Evolutionary conservation across 1,140 invertebrate genomes (phyloP), one percentile per base, ranked within the genome.

Genomic region (Sogatella furcifera): DNA sequence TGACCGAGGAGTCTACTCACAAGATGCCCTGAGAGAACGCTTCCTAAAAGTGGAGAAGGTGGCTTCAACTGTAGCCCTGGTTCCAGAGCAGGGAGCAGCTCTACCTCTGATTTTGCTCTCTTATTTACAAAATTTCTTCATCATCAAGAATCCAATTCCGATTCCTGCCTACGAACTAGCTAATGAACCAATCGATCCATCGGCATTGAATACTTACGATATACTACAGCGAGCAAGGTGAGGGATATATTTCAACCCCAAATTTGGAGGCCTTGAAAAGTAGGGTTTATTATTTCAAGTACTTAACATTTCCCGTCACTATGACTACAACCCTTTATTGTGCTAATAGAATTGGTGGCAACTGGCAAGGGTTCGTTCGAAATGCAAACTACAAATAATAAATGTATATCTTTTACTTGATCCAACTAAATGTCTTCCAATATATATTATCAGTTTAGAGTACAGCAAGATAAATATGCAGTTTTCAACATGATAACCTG

Each of bases 171-270:
- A 77, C 19, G 87, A 90, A 70, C 70, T 89, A 44, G 78, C 83
- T 17, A 83, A 90, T 70, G 75, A 83, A 62, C 80, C 82, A 9
- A 80, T 84, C 54, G 83, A 90, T 65, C 80, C 84, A 72, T 75
- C 79, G 55, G 71, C 81, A 69, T 73, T 90, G 72, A 85, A 88
- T 72, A 94, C 91, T 5, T 92, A 88, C 72, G 89, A 92, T 59
- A 86, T 97, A 61, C 78, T 97, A 22, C 83, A 89, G 63, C 80
- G 92, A 72, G 91, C 91, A 3, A 86, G 87, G 84, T 91, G 77
- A 74, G 66, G 64, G 10, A 41, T 28, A 28, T 28, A 28, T 4
- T 28, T 19, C 2, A 19, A 2, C 8, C 6, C 6, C 24, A 28
- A 28, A 28, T 4, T 28, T 28, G 24, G 6, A 28, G 2, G 24